phyloP scores from a whole-genome alignment of 1,140 invertebrate species.

The Homalodisca vitripennis region DNA sequence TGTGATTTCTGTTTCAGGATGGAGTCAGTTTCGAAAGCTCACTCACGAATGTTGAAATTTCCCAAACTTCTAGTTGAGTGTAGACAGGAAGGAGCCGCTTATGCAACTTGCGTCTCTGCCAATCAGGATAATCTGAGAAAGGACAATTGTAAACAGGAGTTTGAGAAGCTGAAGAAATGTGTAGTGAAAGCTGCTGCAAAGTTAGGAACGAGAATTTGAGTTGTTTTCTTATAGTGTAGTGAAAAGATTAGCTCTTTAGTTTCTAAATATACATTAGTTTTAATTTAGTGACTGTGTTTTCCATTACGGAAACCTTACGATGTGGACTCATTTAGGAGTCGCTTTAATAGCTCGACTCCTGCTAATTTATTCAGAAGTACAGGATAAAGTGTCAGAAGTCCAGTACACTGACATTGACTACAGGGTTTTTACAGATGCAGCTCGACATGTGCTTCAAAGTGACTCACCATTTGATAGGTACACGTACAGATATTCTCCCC shows the following conservation, averaged over 20 bases:
- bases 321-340: conserved; percentile 49
- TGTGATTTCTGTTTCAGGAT: no score
- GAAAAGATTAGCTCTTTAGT: no score
- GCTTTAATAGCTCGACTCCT: conserved; percentile 64
- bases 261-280: no score
- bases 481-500: conserved; percentile 94
- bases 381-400: conserved; percentile 75
- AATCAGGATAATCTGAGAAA: conserved; percentile 67
- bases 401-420: conserved; percentile 98
- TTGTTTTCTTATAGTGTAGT: no score
- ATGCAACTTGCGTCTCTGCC: conserved; percentile 73
- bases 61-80: conserved; percentile 71
- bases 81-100: conserved; percentile 60
- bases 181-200: conserved; percentile 62
- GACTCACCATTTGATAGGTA: conserved; percentile 83
- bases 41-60: conserved; percentile 67
- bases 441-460: conserved; percentile 69
- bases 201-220: conserved; percentile 64
- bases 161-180: conserved; percentile 69
- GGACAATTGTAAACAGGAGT: conserved; percentile 71
- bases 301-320: no score
- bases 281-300: no score
- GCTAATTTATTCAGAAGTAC: conserved; percentile 82
- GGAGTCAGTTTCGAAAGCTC: conserved; percentile 77
- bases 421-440: conserved; percentile 93